Evolutionary conservation across 2,113 vertebrate species (phyloP), one percentile per base, ranked within the genome.

Genomic region (Terrapene triunguis): DNA sequence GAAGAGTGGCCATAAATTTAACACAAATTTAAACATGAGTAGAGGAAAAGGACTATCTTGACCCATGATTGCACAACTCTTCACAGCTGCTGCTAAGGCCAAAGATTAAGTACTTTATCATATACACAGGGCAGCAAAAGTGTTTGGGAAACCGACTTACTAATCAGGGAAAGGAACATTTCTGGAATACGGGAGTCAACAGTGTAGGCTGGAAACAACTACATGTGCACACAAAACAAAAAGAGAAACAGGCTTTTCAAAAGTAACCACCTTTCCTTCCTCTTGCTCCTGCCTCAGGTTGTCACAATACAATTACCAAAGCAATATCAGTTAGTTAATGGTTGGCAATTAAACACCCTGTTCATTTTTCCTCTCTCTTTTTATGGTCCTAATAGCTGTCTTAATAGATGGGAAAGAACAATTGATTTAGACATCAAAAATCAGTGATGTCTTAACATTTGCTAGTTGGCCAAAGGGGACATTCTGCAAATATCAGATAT

Each of bases 21-120:
- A 78, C 2, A 62, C 7, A 44, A 44, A 44, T 44, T 44, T 44
- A 44, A 44, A 44, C 78, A 88, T 25, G 1, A 80, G 9, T 44
- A 88, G 89, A 86, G 5, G 84, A 84, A 48, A 89, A 87, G 27
- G 42, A 80, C 84, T 13, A 88, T 89, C 83, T 89, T 82, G 69
- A 72, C 10, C 14, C 27, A 4, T 76, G 92, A 88, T n/a, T 94
- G 85, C 62, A 82, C 3, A 82, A 38, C 9, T 65, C 48, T 74
- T 93, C 81, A 55, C 27, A 79, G 13, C 9, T 17, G 13, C 42
- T 82, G 54, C 22, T n/a, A 16, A 92, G 6, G 93, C 24, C 86
- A 87, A 32, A 3, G 19, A 11, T 32, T 27, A 59, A 89, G 89
- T 80, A 19, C 82, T 96, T 85, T 85, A 22, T 76, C 22, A 13